These are phyloP conservation scores for Xylota sylvarum DNA, from an alignment of 2,888 invertebrate species.

Conservation along the genomic window DNA sequence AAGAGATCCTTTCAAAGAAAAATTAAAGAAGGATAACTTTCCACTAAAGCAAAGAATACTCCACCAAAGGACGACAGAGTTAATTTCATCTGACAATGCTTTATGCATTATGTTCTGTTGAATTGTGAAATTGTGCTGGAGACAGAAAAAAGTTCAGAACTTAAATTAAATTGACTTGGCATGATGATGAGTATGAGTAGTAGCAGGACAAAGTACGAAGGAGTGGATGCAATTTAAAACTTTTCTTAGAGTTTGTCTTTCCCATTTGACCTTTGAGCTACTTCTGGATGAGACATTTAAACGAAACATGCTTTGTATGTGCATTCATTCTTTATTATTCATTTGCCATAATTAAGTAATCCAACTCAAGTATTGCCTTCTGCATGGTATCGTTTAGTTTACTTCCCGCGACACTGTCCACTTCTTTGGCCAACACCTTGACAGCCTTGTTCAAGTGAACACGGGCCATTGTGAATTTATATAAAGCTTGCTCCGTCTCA, in stretches of 20 bases:
- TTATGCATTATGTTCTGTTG: constrained; percentile 1
- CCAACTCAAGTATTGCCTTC: constrained; percentile 49
- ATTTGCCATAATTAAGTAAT: constrained; percentile 42
- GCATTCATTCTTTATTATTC: constrained; percentile 4
- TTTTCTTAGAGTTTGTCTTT: background rate
- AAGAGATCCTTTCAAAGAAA: background rate
- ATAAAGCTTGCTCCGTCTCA: constrained; percentile 52
- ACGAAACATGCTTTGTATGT: background rate
- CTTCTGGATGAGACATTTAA: background rate
- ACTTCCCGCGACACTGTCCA: constrained; percentile 82
- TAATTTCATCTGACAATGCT: constrained; percentile 27
- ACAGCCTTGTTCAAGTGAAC: constrained; percentile 80
- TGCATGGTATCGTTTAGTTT: constrained; percentile 80
- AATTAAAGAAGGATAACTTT: background rate
- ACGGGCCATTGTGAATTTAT: constrained; percentile 78
- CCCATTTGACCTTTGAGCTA: background rate
- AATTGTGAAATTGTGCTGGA: constrained; percentile 17
- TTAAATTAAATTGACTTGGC: constrained; percentile 38
- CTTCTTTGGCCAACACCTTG: constrained; percentile 81
- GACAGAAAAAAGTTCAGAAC: constrained; percentile 17
- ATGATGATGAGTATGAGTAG: background rate
- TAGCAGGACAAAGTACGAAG: background rate
- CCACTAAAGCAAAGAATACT: background rate
- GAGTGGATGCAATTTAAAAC: constrained; percentile 1
- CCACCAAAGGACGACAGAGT: background rate